Evolutionary conservation across 2,888 invertebrate genomes (phyloP).

Genomic region (Chrysolina americana): DNA sequence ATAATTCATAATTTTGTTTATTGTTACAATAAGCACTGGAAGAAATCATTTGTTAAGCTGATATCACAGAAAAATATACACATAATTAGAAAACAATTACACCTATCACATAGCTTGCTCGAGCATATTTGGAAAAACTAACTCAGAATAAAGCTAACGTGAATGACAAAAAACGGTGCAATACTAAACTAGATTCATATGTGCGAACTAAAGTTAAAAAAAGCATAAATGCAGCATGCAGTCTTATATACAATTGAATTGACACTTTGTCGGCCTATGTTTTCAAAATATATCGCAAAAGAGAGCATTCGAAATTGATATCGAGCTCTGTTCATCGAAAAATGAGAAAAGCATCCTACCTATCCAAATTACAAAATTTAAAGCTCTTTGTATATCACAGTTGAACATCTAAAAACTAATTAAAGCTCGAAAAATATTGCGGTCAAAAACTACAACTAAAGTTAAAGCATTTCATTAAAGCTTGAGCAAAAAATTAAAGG

Average conservation of each 20-base stretch:
- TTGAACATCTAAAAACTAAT: constrained; percentile 35
- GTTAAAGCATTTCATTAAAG: constrained; percentile 60
- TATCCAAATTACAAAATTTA: constrained; percentile 38
- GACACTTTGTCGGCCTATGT: constrained; percentile 68
- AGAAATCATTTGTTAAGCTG: constrained; percentile 63
- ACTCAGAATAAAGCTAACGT: constrained; percentile 56
- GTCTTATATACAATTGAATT: constrained; percentile 67
- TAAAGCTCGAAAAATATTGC: constrained; percentile 40
- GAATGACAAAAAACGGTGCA: constrained; percentile 49
- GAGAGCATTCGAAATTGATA: constrained; percentile 15
- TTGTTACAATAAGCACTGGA: constrained; percentile 36
- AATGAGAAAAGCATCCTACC: constrained; percentile 35
- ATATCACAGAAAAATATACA: constrained; percentile 67
- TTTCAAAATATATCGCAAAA: constrained; percentile 47
- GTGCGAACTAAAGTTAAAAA: constrained; percentile 47
- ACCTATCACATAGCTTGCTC: constrained; percentile 66
- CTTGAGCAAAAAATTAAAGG: constrained; percentile 67
- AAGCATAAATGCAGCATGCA: constrained; percentile 45
- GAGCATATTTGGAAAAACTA: constrained; percentile 60
- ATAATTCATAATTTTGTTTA: constrained; percentile 42
- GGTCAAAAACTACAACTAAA: constrained; percentile 8
- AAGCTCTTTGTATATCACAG: constrained; percentile 51
- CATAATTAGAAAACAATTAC: constrained; percentile 48
- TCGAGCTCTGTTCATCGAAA: constrained; percentile 20
- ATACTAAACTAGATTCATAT: constrained; percentile 44